Evolutionary conservation across 2,888 invertebrate species (phyloP), one percentile per base, ranked within the genome.

Genomic region (Piscicola geometra): DNA sequence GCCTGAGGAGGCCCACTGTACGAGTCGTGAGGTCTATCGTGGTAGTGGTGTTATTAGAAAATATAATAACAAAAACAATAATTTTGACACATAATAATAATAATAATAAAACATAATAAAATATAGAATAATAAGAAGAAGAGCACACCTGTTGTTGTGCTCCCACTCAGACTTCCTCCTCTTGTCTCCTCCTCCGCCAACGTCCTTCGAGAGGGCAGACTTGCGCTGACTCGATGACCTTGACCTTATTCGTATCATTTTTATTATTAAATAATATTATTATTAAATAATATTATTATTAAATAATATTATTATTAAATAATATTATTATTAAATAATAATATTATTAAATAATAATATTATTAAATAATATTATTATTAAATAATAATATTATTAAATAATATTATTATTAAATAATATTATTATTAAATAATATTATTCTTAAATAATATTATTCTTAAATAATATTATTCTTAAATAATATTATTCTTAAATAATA

Each of bases 131-230:
- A 41, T 41, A 9, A 15, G 5, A 41, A 15, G 5, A 41, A 41
- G 15, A 41, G n/a, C n/a, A 5, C 25, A 47, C 71, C 35, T 71
- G 30, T 36, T 71, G 21, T 47, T 71, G 12, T 71, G 30, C 12
- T 71, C 35, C 72, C 35, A 33, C 12, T 71, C 35, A 9, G 5
- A 3, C 47, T 71, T 71, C 47, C 35, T 71, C 71, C 32, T 71
- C 25, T 56, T 56, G 15, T 56, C 60, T 15, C 5, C 5, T 15
- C 41, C 41, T n/a, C n/a, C n/a, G n/a, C n/a, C n/a, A n/a, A n/a
- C n/a, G 9, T 41, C 41, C 41, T 41, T 41, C 41, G 41, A 5
- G n/a, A 5, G 15, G 21, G 3, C 25, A 5, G 60, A 5, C 60
- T 25, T 56, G 21, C 60, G 21, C 3, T 5, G 3, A 25, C 60